phyloP scores from a whole-genome alignment of 1,140 invertebrate species.

The Neotoxoptera formosana region DNA sequence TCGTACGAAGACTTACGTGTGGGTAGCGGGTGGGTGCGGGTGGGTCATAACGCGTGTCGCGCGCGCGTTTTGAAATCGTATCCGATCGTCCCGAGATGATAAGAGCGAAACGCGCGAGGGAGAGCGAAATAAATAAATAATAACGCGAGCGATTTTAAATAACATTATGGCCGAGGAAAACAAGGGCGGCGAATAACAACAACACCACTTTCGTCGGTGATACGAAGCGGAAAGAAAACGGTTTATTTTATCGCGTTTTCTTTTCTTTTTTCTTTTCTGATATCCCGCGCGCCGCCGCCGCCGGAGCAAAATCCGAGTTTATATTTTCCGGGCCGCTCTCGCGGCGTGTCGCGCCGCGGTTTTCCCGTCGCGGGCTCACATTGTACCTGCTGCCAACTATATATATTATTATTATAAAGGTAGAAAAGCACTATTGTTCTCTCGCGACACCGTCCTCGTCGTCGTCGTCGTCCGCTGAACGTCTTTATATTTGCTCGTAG shows the following conservation, averaged over 20 bases:
- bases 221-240: slow-evolving; percentile 8
- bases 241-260: slow-evolving; percentile 52
- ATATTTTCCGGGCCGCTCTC: background rate
- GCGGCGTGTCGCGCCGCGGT: background rate
- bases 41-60: background rate
- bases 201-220: slow-evolving; percentile 6
- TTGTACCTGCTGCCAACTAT: background rate
- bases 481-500: background rate
- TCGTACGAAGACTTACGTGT: too few species aligned
- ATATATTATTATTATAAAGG: too few species aligned
- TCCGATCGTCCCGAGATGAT: background rate
- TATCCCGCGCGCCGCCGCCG: background rate
- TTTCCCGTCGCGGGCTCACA: background rate
- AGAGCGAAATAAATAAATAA: background rate
- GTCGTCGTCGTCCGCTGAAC: background rate
- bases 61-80: background rate
- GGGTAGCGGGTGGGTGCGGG: too few species aligned
- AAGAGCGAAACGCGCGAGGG: background rate
- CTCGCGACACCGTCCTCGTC: background rate
- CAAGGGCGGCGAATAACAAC: background rate
- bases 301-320: background rate
- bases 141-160: slow-evolving; percentile 9
- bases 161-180: slow-evolving; percentile 38
- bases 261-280: background rate
- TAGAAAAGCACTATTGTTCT: background rate